Evolutionary conservation across 2,797 vertebrate genomes (phyloP).

Genomic region (Garrulus glandarius): DNA sequence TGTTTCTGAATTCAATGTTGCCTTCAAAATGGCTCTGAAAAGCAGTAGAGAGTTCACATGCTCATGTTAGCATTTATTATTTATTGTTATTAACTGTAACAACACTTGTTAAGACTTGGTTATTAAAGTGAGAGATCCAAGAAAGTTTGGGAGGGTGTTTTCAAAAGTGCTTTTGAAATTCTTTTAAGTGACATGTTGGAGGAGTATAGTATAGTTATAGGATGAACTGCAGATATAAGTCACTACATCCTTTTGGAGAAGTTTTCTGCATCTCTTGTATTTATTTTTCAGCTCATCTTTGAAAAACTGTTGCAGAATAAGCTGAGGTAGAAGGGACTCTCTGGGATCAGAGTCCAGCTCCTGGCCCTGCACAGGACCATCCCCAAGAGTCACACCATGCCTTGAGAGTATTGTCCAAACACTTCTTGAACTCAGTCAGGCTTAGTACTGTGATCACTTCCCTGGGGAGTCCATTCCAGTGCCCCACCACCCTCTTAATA

Average conservation of each 20-base stretch:
- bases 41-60: neutral
- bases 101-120: neutral
- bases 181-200: neutral
- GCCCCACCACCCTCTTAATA: neutral
- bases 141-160: neutral
- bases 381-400: neutral
- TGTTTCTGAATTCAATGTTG: constrained; percentile 72
- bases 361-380: neutral
- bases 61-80: neutral
- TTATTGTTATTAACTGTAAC: neutral
- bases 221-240: neutral
- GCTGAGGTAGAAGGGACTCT: neutral
- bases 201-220: neutral
- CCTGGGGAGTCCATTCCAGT: no score
- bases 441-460: neutral
- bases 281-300: neutral
- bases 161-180: neutral
- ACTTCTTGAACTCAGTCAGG: neutral
- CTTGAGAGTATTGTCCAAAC: neutral
- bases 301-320: neutral
- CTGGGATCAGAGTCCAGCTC: neutral
- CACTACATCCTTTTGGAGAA: neutral
- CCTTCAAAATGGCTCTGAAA: constrained; percentile 71
- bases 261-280: neutral
- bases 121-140: neutral